Percentiles rank a stretch among this genome's conserved stretches.
Conservation (phyloP, 2,888 invertebrate species). For the Drosophila rellima region DNA sequence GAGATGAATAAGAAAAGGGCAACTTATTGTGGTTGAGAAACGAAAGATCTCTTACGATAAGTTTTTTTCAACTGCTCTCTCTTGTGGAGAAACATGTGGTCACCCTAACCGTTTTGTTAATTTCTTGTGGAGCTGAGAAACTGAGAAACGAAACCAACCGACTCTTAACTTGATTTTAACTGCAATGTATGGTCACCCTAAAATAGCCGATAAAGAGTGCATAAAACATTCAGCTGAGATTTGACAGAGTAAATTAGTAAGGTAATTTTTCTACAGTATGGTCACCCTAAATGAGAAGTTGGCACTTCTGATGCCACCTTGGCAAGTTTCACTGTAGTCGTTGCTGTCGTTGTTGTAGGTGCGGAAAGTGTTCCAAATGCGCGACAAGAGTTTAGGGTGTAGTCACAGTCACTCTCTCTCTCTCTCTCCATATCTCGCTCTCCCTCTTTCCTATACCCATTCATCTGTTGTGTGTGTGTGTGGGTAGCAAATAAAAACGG, state of each 20-base stretch:
- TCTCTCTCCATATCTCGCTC: background rate
- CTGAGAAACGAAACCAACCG: too few relatives aligned
- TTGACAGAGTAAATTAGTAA: background rate
- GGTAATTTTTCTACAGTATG: background rate
- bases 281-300: background rate
- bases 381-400: conserved; percentile 73
- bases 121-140: background rate
- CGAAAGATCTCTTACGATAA: too few relatives aligned
- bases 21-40: background rate
- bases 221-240: background rate
- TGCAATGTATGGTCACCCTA: background rate
- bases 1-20: background rate
- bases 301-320: background rate
- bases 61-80: too few relatives aligned
- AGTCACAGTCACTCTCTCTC: conserved; percentile 31
- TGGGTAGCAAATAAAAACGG: conserved; percentile 77
- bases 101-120: background rate
- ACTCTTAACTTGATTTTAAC: too few relatives aligned
- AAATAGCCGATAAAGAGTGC: background rate
- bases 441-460: background rate
- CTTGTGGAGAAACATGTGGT: too few relatives aligned
- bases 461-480: conserved; percentile 44
- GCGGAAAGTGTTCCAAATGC: conserved; percentile 77
- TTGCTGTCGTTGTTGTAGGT: conserved; percentile 65
- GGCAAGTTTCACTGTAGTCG: conserved; percentile 20